A percentile compares a stretch with the other conserved stretches of the same genome.
Evolutionary conservation across 2,113 vertebrate genomes (phyloP).

Genomic region (Paraplagusia blochii): DNA sequence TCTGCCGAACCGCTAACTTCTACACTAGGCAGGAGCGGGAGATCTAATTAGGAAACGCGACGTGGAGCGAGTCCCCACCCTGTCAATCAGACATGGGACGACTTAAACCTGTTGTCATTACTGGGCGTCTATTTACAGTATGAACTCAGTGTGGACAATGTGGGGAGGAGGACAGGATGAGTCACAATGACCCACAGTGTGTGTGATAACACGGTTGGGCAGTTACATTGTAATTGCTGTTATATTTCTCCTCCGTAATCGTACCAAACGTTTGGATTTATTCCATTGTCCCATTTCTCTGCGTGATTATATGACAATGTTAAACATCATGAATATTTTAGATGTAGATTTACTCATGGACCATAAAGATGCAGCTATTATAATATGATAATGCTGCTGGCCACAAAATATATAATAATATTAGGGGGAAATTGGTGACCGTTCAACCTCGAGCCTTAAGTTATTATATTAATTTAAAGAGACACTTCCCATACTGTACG

Average conservation of each 20-base stretch:
- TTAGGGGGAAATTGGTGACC: slow-evolving; percentile 24
- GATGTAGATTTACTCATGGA: slow-evolving; percentile 7
- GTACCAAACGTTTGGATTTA: slow-evolving; percentile 18
- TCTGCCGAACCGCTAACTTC: slow-evolving; percentile 92
- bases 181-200: slow-evolving; percentile 16
- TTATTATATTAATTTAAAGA: slow-evolving; percentile 42
- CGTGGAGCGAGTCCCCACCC: slow-evolving; percentile 37
- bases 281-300: slow-evolving; percentile 10
- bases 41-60: slow-evolving; percentile 86
- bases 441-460: slow-evolving; percentile 13
- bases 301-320: slow-evolving; percentile 25
- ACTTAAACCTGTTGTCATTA: slow-evolving; percentile 21
- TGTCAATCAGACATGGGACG: slow-evolving; percentile 24
- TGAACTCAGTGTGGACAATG: slow-evolving; percentile 20
- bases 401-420: slow-evolving; percentile 24
- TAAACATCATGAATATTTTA: slow-evolving; percentile 52
- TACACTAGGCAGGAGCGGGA: slow-evolving; percentile 84
- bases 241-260: slow-evolving; percentile 23
- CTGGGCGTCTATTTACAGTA: neutral
- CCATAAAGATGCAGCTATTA: slow-evolving; percentile 24
- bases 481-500: slow-evolving; percentile 51
- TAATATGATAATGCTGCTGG: slow-evolving; percentile 22
- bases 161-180: neutral
- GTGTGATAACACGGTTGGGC: slow-evolving; percentile 28
- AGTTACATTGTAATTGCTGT: slow-evolving; percentile 14